Conservation (phyloP, 2,888 invertebrate species). For the Drosophila birchii region DNA sequence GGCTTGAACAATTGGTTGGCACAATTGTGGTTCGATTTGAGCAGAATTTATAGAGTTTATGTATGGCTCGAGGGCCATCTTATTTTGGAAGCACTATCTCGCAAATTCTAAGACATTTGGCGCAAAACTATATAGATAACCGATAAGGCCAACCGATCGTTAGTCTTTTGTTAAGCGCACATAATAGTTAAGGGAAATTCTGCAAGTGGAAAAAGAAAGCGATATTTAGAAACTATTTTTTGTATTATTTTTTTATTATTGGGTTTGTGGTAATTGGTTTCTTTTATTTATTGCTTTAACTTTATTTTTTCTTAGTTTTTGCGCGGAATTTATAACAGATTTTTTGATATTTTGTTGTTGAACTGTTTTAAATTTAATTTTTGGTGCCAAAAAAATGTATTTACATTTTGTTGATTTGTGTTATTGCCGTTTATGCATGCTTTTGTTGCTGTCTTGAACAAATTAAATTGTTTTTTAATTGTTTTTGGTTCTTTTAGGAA, state of each 20-base stretch:
- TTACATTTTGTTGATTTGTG: neutral
- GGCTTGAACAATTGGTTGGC: constrained; percentile 41
- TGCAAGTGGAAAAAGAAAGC: constrained; percentile 15
- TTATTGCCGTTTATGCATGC: neutral
- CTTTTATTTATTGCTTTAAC: neutral
- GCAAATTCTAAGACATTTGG: constrained; percentile 58
- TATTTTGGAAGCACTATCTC: constrained; percentile 46
- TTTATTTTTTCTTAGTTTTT: neutral
- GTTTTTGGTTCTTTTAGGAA: too few relatives aligned
- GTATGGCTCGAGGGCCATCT: constrained; percentile 68
- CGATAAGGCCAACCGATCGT: constrained; percentile 27
- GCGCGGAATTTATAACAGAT: neutral
- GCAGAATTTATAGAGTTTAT: constrained; percentile 38
- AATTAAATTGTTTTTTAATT: neutral
- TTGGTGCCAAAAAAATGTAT: too few relatives aligned
- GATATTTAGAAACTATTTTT: constrained; percentile 12
- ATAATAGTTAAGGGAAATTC: constrained; percentile 30
- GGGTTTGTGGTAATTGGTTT: neutral
- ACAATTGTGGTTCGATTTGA: constrained; percentile 52
- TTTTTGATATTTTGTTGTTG: neutral
- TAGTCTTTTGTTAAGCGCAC: constrained; percentile 44
- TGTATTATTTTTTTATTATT: neutral
- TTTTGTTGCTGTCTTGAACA: neutral
- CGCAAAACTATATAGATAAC: constrained; percentile 27
- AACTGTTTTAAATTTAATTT: neutral